A percentile compares a stretch with the other conserved stretches of the same genome.
phyloP scores from a whole-genome alignment of 2,113 vertebrate genomes.

The Scomber colias region DNA sequence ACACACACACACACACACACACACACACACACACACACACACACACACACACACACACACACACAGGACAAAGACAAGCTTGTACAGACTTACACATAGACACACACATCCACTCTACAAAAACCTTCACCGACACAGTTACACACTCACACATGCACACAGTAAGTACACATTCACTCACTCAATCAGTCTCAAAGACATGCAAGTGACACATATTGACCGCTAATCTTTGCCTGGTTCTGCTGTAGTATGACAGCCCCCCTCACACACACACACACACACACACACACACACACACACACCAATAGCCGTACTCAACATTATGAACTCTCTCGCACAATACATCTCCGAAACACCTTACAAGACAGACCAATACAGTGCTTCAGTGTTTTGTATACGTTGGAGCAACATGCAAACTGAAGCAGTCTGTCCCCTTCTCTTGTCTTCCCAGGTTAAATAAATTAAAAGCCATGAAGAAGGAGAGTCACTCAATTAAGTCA shows the following conservation, averaged over 20 bases:
- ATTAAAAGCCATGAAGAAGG: conserved; percentile 67
- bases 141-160: not conserved
- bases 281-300: conserved; percentile 2
- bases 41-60: conserved; percentile 6
- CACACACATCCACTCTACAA: not conserved
- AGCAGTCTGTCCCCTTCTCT: conserved; percentile 9
- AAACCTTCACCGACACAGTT: not conserved
- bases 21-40: conserved; percentile 6
- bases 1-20: not conserved
- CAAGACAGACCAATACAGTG: not conserved
- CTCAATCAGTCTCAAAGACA: conserved; percentile 68
- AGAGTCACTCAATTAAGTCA: conserved; percentile 76
- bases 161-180: conserved; percentile 6
- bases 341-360: not conserved
- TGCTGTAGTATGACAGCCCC: conserved; percentile 29
- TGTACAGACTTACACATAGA: not conserved
- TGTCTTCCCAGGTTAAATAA: conserved; percentile 64
- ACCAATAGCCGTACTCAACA: conserved; percentile 11
- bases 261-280: conserved; percentile 4
- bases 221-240: conserved; percentile 65
- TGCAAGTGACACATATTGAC: conserved; percentile 75
- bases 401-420: conserved; percentile 29
- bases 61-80: not conserved
- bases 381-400: conserved; percentile 10
- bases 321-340: conserved; percentile 53